phyloP scores from a whole-genome alignment of 2,888 invertebrate genomes.

The Tortrix viridana region DNA sequence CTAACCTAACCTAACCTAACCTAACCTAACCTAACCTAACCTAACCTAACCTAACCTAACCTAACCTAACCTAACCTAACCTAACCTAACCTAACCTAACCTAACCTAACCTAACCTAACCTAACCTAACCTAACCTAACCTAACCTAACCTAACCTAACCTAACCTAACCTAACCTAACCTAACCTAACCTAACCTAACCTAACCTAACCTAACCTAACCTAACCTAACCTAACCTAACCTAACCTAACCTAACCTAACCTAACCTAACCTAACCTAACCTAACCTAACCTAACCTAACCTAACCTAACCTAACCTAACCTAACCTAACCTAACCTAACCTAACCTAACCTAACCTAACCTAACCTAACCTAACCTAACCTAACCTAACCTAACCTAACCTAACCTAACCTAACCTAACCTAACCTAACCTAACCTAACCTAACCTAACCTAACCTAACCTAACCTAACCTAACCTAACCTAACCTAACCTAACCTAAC shows the following conservation, averaged over 20 bases:
- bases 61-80: constrained; percentile 14
- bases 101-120: constrained; percentile 8
- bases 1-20: constrained; percentile 40
- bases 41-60: constrained; percentile 14
- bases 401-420: constrained; percentile 8
- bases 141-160: constrained; percentile 15
- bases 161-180: constrained; percentile 17
- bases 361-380: constrained; percentile 42
- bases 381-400: constrained; percentile 38
- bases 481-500: constrained; percentile 8
- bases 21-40: constrained; percentile 38
- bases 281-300: constrained; percentile 31
- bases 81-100: constrained; percentile 9
- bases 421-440: constrained; percentile 11
- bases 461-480: constrained; percentile 5
- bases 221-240: constrained; percentile 40
- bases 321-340: constrained; percentile 39
- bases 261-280: constrained; percentile 36
- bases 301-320: constrained; percentile 34
- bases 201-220: constrained; percentile 43
- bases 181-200: constrained; percentile 44
- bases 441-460: constrained; percentile 14
- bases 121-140: constrained; percentile 5
- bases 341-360: constrained; percentile 48
- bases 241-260: constrained; percentile 38